These are phyloP conservation scores for Petrocephalus microphthalmus DNA, from an alignment of 2,113 vertebrate genomes.

Conservation along the genomic window DNA sequence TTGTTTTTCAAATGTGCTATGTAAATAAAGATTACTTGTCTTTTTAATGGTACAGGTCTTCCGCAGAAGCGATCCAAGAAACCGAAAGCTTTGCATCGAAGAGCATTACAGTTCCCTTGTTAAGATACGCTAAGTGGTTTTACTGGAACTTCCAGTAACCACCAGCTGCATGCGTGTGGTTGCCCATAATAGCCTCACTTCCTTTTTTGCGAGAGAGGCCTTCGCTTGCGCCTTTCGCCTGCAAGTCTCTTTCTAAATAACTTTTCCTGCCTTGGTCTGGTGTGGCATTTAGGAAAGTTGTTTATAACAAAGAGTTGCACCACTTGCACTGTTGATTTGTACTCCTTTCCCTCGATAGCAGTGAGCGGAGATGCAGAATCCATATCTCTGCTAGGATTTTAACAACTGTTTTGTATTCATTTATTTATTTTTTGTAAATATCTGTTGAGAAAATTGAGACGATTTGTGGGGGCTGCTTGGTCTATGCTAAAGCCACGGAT, in stretches of 20 bases:
- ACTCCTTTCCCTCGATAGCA: not conserved
- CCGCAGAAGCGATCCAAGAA: not conserved
- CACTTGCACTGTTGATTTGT: not conserved
- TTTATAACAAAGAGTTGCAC: not conserved
- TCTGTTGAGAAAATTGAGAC: not conserved
- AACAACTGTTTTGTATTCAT: not conserved
- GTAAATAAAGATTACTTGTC: too few relatives aligned
- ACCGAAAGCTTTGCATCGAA: not conserved
- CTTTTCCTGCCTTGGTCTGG: not conserved
- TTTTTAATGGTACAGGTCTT: not conserved
- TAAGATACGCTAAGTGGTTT: slow-evolving; percentile 2
- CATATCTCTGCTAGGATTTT: not conserved
- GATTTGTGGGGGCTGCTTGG: not conserved
- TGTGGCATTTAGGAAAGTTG: not conserved
- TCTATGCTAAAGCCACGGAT: not conserved
- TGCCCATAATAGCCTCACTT: not conserved
- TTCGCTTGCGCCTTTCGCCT: not conserved
- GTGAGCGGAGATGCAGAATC: not conserved
- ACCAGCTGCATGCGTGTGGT: not conserved
- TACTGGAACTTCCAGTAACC: not conserved
- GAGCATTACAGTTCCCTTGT: not conserved
- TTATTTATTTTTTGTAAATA: not conserved
- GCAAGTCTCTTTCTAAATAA: not conserved
- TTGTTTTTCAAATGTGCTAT: too few relatives aligned
- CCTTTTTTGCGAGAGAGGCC: not conserved